Evolutionary conservation across 2,797 vertebrate genomes (phyloP), one percentile per base, ranked within the genome.

Genomic region (Remorina albescens): DNA sequence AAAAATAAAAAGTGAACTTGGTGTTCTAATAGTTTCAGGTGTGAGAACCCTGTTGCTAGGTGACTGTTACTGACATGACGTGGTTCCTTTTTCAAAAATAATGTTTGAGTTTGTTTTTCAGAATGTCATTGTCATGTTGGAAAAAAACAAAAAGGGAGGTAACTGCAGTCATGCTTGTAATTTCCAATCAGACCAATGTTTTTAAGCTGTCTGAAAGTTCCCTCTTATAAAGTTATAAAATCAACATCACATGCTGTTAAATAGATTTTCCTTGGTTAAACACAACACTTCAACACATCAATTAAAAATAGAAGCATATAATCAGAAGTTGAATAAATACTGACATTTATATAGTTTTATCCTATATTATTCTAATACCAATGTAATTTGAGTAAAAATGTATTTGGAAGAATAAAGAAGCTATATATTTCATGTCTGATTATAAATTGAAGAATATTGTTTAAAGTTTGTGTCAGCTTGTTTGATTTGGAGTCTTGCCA

Each of bases 1-100:
- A 32, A 1, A 19, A 21, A 0, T 42, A 1, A 21, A 34, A 34
- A 49, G 2, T 55, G 11, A 72, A 46, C 1, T 63, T 62, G 15
- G 7, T 59, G 36, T 47, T 47, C 44, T 19, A n/a, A 16, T 55
- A 13, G 34, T 51, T 53, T 63, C 21, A 71, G 5, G 13, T 37
- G 16, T 68, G 32, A 67, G 8, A 72, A 47, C 36, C 11, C n/a
- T n/a, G 42, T 44, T 65, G 69, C 58, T 49, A 47, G 41, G 36
- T 74, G 5, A 53, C 53, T 46, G 16, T 23, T 34, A 34, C 57
- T 62, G 68, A 28, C 6, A 5, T 51, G 46, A 39, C 63, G 23
- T 19, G 62, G 21, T 63, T 55, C n/a, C 30, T 11, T 55, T 60
- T 53, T 74, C 8, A 63, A 57, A 69, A 59, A 30, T 2, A 8